These are phyloP conservation scores for Rosalia funebris DNA, from an alignment of 2,888 invertebrate species.

Conservation along the genomic window DNA sequence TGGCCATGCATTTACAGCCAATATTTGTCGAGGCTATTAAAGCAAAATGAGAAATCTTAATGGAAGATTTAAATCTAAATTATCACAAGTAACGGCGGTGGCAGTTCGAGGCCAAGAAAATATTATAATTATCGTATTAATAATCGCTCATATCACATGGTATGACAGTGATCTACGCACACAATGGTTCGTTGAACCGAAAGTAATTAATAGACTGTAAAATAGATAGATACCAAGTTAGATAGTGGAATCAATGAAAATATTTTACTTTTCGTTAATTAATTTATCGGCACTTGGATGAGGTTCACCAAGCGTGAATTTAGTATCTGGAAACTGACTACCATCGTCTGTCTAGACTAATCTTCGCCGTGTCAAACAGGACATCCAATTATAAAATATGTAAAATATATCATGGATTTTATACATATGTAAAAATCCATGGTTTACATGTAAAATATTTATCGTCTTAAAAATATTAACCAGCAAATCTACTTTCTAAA, in stretches of 20 bases:
- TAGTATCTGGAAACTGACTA: too few species aligned
- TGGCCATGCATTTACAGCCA: background rate
- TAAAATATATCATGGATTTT: too few species aligned
- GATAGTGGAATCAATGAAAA: slow-evolving; percentile 16
- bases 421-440: too few species aligned
- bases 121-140: slow-evolving; percentile 53
- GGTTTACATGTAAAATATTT: too few species aligned
- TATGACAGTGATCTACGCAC: slow-evolving; percentile 53
- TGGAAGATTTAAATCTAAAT: slow-evolving; percentile 44
- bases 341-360: too few species aligned
- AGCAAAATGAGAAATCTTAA: slow-evolving; percentile 44
- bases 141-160: slow-evolving; percentile 56
- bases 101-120: slow-evolving; percentile 53
- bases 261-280: slow-evolving; percentile 3
- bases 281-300: background rate
- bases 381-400: too few species aligned
- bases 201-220: slow-evolving; percentile 32
- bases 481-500: too few species aligned
- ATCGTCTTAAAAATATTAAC: too few species aligned
- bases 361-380: too few species aligned
- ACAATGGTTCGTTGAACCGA: slow-evolving; percentile 36
- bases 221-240: slow-evolving; percentile 22
- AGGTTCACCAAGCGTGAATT: too few species aligned
- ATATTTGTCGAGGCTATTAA: slow-evolving; percentile 32
- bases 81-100: slow-evolving; percentile 33